These are phyloP conservation scores for Carcinoscorpius rotundicauda DNA, from an alignment of 1,140 invertebrate species.

Conservation along the genomic window DNA sequence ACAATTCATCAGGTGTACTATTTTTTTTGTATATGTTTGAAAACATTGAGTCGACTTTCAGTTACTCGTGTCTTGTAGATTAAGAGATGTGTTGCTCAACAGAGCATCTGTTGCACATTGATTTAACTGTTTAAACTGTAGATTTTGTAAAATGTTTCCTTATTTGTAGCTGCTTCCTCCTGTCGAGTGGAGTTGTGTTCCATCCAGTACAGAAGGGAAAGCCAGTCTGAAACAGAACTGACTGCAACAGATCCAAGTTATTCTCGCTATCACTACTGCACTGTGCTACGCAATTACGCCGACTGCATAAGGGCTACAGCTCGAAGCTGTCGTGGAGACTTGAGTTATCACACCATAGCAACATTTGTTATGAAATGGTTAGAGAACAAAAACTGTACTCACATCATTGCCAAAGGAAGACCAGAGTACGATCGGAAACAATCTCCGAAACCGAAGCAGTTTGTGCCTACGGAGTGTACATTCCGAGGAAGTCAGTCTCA, in stretches of 20 bases:
- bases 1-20: no score
- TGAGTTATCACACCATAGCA: slow-evolving; percentile 33
- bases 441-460: not conserved
- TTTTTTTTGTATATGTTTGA: no score
- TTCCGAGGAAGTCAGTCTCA: not conserved
- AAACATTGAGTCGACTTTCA: no score
- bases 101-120: no score
- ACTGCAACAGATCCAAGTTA: slow-evolving; percentile 4
- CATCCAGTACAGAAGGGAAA: slow-evolving; percentile 17
- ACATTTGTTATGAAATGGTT: slow-evolving; percentile 28
- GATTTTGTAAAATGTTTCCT: no score
- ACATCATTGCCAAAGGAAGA: slow-evolving; percentile 19
- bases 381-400: slow-evolving; percentile 30
- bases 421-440: slow-evolving; percentile 22
- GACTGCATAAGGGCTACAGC: slow-evolving; percentile 31
- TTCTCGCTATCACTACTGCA: slow-evolving; percentile 28
- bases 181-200: slow-evolving; percentile 27
- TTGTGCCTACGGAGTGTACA: no score
- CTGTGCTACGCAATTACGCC: slow-evolving; percentile 31
- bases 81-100: no score
- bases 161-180: no score
- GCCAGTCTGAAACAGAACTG: slow-evolving; percentile 16
- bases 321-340: slow-evolving; percentile 34
- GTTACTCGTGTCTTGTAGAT: no score
- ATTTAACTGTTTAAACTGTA: no score